Conservation (phyloP, 1,140 invertebrate genomes). For the Neodiprion fabricii region DNA sequence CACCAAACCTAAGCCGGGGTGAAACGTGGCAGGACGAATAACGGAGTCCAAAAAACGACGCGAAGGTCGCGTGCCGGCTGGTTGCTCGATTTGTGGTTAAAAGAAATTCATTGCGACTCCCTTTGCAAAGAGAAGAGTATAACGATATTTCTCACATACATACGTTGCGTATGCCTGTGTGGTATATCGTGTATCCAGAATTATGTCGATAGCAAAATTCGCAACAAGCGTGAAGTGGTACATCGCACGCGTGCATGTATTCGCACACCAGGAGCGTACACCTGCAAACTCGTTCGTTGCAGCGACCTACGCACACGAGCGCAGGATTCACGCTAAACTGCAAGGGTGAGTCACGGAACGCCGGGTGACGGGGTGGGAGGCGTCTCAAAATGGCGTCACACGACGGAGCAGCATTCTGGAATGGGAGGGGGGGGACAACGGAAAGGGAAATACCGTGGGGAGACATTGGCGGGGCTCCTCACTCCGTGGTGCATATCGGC, state of each 20-base stretch:
- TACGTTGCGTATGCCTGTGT: too few relatives aligned
- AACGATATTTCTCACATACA: too few relatives aligned
- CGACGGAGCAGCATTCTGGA: neutral
- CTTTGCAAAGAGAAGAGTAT: too few relatives aligned
- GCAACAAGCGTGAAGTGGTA: neutral
- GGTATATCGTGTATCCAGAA: too few relatives aligned
- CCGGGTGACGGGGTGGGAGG: neutral
- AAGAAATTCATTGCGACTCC: neutral
- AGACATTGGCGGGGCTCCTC: neutral
- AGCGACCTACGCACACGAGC: neutral
- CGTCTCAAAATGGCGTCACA: neutral
- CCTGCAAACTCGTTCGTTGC: too few relatives aligned
- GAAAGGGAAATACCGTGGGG: neutral
- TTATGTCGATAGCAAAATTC: neutral
- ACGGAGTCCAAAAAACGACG: too few relatives aligned
- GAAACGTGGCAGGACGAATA: too few relatives aligned
- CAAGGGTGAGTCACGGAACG: neutral
- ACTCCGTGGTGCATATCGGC: constrained; percentile 1
- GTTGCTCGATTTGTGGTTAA: neutral
- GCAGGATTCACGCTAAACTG: neutral
- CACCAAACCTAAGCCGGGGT: too few relatives aligned
- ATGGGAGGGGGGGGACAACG: neutral
- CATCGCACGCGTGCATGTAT: too few relatives aligned
- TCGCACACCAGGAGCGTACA: too few relatives aligned
- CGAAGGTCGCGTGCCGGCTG: too few relatives aligned